Percentiles rank a stretch among this genome's conserved stretches.
Evolutionary conservation across 2,113 vertebrate species (phyloP).

Genomic region (Galeopterus variegatus): DNA sequence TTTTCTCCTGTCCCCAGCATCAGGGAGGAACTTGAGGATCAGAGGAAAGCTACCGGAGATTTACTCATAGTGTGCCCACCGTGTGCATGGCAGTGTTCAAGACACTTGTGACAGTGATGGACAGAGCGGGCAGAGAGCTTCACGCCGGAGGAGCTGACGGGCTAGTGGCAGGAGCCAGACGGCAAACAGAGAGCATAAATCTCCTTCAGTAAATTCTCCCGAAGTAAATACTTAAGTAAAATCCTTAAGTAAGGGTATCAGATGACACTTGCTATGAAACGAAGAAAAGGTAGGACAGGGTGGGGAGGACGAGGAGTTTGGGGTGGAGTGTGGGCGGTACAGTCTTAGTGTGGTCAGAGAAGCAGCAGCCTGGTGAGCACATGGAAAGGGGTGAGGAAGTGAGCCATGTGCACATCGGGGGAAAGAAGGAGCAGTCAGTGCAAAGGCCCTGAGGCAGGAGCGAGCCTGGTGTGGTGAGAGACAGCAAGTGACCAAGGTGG

Average conservation of each 20-base stretch:
- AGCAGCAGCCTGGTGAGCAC: neutral
- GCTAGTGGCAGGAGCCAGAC: neutral
- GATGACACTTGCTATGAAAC: neutral
- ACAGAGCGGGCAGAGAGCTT: neutral
- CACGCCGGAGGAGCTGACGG: neutral
- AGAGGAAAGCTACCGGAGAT: neutral
- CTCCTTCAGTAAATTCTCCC: neutral
- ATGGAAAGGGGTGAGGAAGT: neutral
- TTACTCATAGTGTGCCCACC: accelerated
- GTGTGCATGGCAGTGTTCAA: neutral
- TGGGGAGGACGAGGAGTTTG: neutral
- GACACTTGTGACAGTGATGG: neutral
- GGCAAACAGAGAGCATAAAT: neutral
- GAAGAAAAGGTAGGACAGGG: neutral
- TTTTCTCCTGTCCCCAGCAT: neutral
- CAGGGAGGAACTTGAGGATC: neutral
- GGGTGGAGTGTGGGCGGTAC: neutral
- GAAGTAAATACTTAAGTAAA: neutral
- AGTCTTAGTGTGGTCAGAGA: neutral
- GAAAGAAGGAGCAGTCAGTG: neutral
- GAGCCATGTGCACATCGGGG: accelerated
- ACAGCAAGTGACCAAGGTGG: neutral
- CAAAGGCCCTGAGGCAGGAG: neutral
- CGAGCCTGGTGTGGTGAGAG: neutral
- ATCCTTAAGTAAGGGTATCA: neutral